These are phyloP conservation scores for Chondrosia reniformis DNA, from an alignment of 37 sponge, comb jelly and placozoan genomes.

Conservation along the genomic window DNA sequence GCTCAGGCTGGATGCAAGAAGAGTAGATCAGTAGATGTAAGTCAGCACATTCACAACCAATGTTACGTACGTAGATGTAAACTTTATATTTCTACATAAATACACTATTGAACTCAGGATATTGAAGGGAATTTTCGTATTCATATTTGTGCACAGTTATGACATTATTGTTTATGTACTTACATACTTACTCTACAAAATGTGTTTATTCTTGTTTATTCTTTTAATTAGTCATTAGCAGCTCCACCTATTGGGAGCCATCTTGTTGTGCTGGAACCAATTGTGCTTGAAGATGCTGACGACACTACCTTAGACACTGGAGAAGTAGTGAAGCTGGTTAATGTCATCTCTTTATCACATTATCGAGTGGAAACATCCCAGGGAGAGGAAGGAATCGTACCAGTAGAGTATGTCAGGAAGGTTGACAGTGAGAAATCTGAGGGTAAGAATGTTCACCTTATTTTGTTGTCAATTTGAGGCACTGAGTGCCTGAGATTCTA, in stretches of 20 bases:
- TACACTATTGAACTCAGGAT: not conserved
- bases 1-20: no score
- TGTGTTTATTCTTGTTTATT: not conserved
- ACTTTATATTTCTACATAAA: no score
- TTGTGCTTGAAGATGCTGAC: constrained; percentile 68
- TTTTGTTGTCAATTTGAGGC: not conserved
- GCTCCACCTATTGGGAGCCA: constrained; percentile 36
- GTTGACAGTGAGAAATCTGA: constrained; percentile 14
- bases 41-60: no score
- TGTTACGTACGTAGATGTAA: no score
- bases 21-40: no score
- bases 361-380: constrained; percentile 25
- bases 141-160: not conserved
- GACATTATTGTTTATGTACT: not conserved
- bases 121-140: not conserved
- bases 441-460: not conserved
- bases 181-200: not conserved
- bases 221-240: no score
- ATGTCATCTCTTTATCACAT: constrained; percentile 3
- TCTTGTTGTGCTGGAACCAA: constrained; percentile 70
- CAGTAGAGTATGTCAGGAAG: constrained; percentile 36
- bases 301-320: constrained; percentile 56
- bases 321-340: constrained; percentile 57
- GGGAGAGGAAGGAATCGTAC: constrained; percentile 48
- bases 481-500: not conserved